These are phyloP conservation scores for Pseudomyrmex pallidus DNA, from an alignment of 1,140 invertebrate species.

Conservation along the genomic window DNA sequence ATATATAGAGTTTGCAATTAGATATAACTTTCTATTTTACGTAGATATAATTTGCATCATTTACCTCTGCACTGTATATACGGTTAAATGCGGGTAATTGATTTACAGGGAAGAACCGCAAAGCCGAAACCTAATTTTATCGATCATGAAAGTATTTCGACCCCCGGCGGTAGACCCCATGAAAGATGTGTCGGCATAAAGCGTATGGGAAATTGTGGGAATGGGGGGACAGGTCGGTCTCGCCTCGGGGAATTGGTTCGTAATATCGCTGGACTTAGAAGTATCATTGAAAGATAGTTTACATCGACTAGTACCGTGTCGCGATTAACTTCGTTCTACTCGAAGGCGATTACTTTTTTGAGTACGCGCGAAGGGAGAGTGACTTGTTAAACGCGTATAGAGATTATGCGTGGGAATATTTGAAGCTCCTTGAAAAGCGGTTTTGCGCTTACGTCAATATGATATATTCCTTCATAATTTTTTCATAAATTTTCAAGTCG, in stretches of 20 bases:
- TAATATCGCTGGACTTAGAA: conserved; percentile 75
- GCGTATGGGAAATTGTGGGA: conserved; percentile 71
- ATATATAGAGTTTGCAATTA: not conserved
- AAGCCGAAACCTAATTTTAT: conserved; percentile 29
- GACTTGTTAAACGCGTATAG: conserved; percentile 28
- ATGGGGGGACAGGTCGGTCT: conserved; percentile 68
- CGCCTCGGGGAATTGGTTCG: conserved; percentile 80
- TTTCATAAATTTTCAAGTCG: not conserved
- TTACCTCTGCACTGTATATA: not conserved
- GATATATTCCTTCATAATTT: not conserved
- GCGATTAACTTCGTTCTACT: conserved; percentile 79
- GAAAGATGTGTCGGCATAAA: conserved; percentile 4
- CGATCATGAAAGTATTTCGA: conserved; percentile 16
- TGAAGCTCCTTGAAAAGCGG: too few relatives aligned
- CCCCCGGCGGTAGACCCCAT: conserved; percentile 2
- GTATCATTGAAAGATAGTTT: conserved; percentile 82
- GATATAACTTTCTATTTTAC: not conserved
- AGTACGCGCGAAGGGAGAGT: conserved; percentile 44
- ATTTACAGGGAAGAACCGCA: conserved; percentile 24
- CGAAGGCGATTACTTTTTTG: conserved; percentile 79
- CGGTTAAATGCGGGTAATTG: conserved; percentile 16
- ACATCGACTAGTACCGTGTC: conserved; percentile 78
- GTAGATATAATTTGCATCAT: not conserved
- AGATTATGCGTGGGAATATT: conserved; percentile 76
- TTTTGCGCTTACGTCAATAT: too few relatives aligned